phyloP scores from a whole-genome alignment of 2,113 vertebrate genomes.

The Spermophilus dauricus region DNA sequence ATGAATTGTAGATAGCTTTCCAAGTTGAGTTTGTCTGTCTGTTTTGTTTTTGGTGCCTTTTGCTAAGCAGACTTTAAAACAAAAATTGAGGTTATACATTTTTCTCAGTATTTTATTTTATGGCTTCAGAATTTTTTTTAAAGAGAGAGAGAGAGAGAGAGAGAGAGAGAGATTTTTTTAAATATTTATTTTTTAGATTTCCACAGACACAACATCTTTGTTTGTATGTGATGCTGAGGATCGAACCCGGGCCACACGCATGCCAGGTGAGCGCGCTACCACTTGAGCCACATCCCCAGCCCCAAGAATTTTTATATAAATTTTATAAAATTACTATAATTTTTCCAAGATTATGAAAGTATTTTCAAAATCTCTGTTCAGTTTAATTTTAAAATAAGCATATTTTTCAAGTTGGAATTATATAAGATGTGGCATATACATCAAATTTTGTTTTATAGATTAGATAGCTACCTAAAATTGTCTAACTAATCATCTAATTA shows the following conservation, averaged over 20 bases:
- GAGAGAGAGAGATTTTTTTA: too few species aligned
- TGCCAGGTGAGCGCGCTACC: too few species aligned
- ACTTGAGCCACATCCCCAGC: too few species aligned
- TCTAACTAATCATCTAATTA: background rate
- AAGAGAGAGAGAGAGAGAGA: too few species aligned
- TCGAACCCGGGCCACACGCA: too few species aligned
- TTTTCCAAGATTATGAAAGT: background rate
- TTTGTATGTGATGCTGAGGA: too few species aligned
- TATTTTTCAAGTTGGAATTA: background rate
- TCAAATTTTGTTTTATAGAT: conserved; percentile 18
- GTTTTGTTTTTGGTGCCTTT: background rate
- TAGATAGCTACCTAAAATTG: background rate
- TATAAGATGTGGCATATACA: background rate
- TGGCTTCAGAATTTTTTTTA: background rate
- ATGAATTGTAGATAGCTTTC: conserved; percentile 32
- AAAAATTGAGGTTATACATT: background rate
- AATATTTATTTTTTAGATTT: too few species aligned
- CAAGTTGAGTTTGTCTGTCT: conserved; percentile 15
- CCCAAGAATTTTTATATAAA: background rate
- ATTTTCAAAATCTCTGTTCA: background rate
- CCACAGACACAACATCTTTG: too few species aligned
- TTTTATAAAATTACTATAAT: too few species aligned
- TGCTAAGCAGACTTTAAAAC: background rate
- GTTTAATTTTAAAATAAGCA: conserved; percentile 42
- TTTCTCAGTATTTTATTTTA: conserved; percentile 13